Evolutionary conservation across 1,140 invertebrate species (phyloP).

Genomic region (Eriocheir sinensis): DNA sequence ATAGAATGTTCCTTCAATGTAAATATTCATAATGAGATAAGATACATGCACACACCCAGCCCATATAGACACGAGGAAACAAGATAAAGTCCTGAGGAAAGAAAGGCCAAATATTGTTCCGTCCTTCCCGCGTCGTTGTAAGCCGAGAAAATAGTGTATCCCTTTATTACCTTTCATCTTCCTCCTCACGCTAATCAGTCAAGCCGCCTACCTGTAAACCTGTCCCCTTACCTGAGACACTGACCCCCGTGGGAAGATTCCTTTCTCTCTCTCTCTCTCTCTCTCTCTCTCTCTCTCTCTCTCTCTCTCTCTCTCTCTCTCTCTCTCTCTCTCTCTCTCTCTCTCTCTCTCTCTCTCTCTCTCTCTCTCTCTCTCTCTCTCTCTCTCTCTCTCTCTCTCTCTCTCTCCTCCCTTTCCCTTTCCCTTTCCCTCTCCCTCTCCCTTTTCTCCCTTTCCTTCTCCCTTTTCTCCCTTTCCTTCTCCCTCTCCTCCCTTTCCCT

Average conservation of each 20-base stretch:
- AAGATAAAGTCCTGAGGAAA: too few species aligned
- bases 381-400: neutral
- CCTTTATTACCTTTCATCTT: neutral
- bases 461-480: neutral
- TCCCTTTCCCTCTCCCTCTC: neutral
- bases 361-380: slow-evolving; percentile 1
- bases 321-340: neutral
- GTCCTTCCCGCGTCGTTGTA: neutral
- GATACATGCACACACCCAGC: neutral
- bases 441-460: neutral
- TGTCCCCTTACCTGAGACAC: slow-evolving; percentile 12
- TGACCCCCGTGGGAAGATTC: neutral
- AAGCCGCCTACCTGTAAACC: slow-evolving; percentile 12
- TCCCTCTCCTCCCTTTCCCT: slow-evolving; percentile 38
- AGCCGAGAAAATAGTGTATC: neutral
- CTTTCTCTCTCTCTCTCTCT: slow-evolving; percentile 45
- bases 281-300: slow-evolving; percentile 40
- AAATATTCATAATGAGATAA: neutral
- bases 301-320: neutral
- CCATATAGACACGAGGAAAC: too few species aligned
- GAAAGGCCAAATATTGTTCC: too few species aligned
- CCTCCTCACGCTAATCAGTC: slow-evolving; percentile 11
- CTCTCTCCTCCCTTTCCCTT: neutral
- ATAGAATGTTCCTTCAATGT: neutral
- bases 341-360: neutral